Evolutionary conservation across 2,888 invertebrate genomes (phyloP).

Genomic region (Spisula solida): DNA sequence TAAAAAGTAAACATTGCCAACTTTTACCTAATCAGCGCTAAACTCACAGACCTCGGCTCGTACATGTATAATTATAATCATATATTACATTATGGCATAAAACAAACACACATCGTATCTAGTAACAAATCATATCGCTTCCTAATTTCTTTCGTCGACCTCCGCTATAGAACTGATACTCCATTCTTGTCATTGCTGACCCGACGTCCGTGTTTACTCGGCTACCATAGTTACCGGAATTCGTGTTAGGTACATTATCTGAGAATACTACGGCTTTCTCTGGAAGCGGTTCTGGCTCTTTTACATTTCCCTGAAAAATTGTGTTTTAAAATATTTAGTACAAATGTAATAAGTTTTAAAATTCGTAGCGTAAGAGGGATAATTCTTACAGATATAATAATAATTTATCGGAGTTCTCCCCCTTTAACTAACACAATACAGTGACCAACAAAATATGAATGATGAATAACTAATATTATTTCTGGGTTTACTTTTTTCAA

Average conservation of each 20-base stretch:
- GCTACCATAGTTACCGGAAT: conserved; percentile 86
- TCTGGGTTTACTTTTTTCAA: too few relatives aligned
- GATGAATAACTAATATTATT: too few relatives aligned
- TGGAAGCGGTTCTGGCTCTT: conserved; percentile 81
- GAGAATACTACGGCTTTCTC: conserved; percentile 83
- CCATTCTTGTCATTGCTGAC: conserved; percentile 81
- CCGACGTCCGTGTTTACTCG: conserved; percentile 81
- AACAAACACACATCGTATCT: neutral
- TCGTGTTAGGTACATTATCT: conserved; percentile 84
- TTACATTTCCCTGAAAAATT: conserved; percentile 80
- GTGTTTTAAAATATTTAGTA: neutral
- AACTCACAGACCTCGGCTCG: too few relatives aligned
- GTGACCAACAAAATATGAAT: too few relatives aligned
- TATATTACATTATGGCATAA: conserved; percentile 10
- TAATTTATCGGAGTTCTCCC: neutral
- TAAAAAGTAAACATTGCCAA: too few relatives aligned
- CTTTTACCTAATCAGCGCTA: too few relatives aligned
- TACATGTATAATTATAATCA: neutral
- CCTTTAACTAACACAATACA: neutral
- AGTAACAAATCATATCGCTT: conserved; percentile 85
- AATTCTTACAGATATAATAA: too few relatives aligned
- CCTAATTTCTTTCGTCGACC: conserved; percentile 83
- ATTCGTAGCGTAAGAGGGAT: neutral
- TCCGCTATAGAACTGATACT: conserved; percentile 83
- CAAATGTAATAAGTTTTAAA: neutral